Percentiles rank a stretch among this genome's conserved stretches.
Conservation (phyloP, 2,797 vertebrate genomes). For the Melanotaenia trifasciata region DNA sequence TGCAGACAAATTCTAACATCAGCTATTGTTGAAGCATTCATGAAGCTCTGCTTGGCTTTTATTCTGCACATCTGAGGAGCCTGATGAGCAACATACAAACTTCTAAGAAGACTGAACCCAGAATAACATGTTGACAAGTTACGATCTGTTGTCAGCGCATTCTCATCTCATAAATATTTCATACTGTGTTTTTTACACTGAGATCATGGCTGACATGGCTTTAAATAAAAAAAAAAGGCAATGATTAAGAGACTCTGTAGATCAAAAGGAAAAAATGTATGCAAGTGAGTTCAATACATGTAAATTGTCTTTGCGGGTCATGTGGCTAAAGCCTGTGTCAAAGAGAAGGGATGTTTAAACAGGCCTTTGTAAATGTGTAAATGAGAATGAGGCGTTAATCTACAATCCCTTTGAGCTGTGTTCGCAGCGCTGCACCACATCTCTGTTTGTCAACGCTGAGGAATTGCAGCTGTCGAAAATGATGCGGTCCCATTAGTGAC, state of each 20-base stretch:
- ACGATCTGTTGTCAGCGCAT: constrained; percentile 50
- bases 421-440: constrained; percentile 54
- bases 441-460: constrained; percentile 72
- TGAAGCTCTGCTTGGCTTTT: constrained; percentile 61
- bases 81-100: constrained; percentile 40
- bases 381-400: constrained; percentile 69
- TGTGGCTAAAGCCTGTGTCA: constrained; percentile 23
- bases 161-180: constrained; percentile 62
- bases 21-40: constrained; percentile 61
- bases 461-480: constrained; percentile 74
- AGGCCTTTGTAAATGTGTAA: constrained; percentile 66
- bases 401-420: constrained; percentile 64
- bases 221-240: constrained; percentile 32
- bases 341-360: constrained; percentile 46
- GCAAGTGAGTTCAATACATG: not conserved
- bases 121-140: constrained; percentile 50
- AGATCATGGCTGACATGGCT: constrained; percentile 30
- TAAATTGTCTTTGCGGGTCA: constrained; percentile 28
- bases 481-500: constrained; percentile 75
- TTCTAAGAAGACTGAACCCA: constrained; percentile 57
- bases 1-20: constrained; percentile 43
- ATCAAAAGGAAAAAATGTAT: constrained; percentile 1
- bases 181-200: constrained; percentile 34
- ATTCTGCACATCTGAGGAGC: constrained; percentile 48
- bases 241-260: constrained; percentile 8